Evolutionary conservation across 1,140 invertebrate genomes (phyloP).

Genomic region (Sycophila sp.): DNA sequence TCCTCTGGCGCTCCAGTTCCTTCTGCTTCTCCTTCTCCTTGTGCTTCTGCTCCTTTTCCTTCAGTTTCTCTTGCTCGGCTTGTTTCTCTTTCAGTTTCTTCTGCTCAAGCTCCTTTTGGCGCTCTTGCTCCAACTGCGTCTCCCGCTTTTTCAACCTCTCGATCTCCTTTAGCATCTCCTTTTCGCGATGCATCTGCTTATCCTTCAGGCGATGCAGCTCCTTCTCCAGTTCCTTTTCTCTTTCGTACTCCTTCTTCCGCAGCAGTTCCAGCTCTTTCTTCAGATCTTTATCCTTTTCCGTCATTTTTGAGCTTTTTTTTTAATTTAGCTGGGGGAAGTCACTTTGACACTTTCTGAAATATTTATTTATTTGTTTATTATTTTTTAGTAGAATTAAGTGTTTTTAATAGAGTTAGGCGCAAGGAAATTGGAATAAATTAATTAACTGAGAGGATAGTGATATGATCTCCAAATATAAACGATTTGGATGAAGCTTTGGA

Average conservation of each 20-base stretch:
- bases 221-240: constrained; percentile 37
- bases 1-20: constrained; percentile 20
- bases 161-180: constrained; percentile 9
- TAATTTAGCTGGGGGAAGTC: no score
- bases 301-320: no score
- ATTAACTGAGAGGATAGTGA: no score
- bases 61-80: constrained; percentile 15
- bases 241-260: constrained; percentile 42
- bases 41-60: constrained; percentile 1
- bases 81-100: constrained; percentile 25
- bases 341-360: no score
- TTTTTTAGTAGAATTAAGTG: no score
- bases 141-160: constrained; percentile 11
- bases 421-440: no score
- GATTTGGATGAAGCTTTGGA: no score
- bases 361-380: no score
- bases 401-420: no score
- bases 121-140: constrained; percentile 10
- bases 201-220: constrained; percentile 42
- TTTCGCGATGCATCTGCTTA: constrained; percentile 12
- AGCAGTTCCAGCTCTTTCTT: constrained; percentile 26
- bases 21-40: constrained; percentile 32
- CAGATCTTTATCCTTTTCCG: constrained; percentile 29
- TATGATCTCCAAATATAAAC: no score
- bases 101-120: constrained; percentile 9